Evolutionary conservation across 2,888 invertebrate genomes (phyloP), one percentile per base, ranked within the genome.

Genomic region (Andricus quercusramuli): DNA sequence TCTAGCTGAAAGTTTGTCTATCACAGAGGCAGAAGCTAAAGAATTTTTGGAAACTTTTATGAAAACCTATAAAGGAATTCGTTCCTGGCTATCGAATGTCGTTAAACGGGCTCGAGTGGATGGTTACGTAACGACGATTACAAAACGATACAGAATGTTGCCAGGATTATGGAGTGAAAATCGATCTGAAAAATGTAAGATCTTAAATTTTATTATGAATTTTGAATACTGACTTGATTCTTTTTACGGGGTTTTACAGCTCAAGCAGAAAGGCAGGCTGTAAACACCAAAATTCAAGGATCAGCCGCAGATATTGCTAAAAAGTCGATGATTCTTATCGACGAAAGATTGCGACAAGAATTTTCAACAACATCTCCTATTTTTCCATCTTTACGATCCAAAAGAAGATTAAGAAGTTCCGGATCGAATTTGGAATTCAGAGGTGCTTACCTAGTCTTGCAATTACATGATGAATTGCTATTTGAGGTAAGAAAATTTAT

Each of bases 281-380:
- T 99, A 0, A 99, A 99, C 92, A 97, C 99, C 2, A 96, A 96
- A 20, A 96, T 99, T 78, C 99, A 99, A 93, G 99, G 99, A 0
- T 98, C 99, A 0, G 99, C 99, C 0, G 98, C 99, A 0, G 99
- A 99, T 93, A 95, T 99, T 67, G 96, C 97, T 0, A 99, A 99
- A 93, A 95, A 94, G 80, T 98, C 99, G 0, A 97, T 99, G 96
- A 94, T 97, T 44, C 94, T 94, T 76, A 95, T 99, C 88, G 96
- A 98, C 86, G 92, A 93, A 17, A 92, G 94, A 90, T 91, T 96
- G 87, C 84, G 92, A 84, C 78, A 93, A 88, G 86, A 92, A 88
- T 95, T 94, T 92, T 88, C 91, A 81, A 82, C 86, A 56, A 80
- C 87, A 11, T 80, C 89, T 44, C 79, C 85, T 29, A 84, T 92